These are phyloP conservation scores for Phalacrocorax carbo DNA, from an alignment of 2,113 vertebrate genomes.

Conservation along the genomic window DNA sequence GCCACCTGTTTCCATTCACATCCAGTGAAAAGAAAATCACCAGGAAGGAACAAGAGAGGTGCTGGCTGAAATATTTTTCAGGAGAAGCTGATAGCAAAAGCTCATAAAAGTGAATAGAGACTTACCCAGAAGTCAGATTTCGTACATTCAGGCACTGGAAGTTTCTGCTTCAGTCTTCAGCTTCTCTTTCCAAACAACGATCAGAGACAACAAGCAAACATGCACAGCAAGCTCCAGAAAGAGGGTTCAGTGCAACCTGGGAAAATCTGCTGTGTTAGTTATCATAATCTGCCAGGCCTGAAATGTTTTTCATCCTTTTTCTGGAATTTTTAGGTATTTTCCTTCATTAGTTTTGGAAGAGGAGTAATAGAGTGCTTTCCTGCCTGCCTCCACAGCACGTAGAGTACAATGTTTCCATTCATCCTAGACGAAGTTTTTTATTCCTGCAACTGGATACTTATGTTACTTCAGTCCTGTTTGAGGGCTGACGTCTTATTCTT, in stretches of 20 bases:
- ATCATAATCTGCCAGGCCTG: neutral
- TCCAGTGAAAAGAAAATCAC: neutral
- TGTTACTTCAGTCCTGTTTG: conserved; percentile 15
- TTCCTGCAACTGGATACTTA: conserved; percentile 52
- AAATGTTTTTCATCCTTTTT: neutral
- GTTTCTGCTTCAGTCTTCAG: neutral
- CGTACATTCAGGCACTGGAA: neutral
- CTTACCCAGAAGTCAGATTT: neutral
- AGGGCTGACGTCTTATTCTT: conserved; percentile 11
- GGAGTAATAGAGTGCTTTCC: neutral
- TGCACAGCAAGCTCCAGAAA: neutral
- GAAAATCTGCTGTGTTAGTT: neutral
- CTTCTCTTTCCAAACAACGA: neutral
- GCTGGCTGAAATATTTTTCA: neutral
- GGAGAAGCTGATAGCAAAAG: neutral
- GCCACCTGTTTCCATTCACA: neutral
- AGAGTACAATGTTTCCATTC: neutral
- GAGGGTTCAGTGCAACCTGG: neutral
- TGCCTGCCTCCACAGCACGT: neutral
- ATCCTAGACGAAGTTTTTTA: conserved; percentile 41
- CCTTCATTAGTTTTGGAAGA: neutral
- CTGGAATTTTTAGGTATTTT: neutral
- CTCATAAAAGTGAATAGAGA: neutral
- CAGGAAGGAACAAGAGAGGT: neutral
- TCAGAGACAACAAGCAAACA: neutral